Evolutionary conservation across 2,113 vertebrate species (phyloP).

Genomic region (Cnemophilus loriae): DNA sequence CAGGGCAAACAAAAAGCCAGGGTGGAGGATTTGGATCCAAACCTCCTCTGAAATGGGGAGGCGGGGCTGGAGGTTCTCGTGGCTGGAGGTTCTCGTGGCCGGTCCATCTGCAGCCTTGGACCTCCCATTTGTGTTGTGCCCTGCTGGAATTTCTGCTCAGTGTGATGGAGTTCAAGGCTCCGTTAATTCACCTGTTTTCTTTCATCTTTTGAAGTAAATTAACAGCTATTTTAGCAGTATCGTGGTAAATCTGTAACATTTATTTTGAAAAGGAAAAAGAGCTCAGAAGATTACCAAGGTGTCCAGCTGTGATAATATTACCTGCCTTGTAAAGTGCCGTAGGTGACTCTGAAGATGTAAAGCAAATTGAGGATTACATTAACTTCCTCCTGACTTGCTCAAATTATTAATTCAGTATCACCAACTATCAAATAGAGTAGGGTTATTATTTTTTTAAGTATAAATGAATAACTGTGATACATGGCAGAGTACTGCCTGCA

Average conservation of each 20-base stretch:
- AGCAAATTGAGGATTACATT: slow-evolving; percentile 53
- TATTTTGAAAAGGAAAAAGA: slow-evolving; percentile 20
- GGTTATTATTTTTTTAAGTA: background rate
- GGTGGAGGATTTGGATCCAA: background rate
- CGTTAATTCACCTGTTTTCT: background rate
- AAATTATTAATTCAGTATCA: slow-evolving; percentile 30
- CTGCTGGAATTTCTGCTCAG: background rate
- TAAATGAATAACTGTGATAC: background rate
- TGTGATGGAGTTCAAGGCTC: background rate
- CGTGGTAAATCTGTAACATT: background rate
- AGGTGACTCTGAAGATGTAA: slow-evolving; percentile 47
- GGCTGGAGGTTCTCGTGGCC: background rate
- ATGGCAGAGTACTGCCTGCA: background rate
- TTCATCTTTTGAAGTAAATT: background rate
- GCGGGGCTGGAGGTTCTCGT: background rate
- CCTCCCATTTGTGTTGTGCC: background rate
- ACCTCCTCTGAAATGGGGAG: background rate
- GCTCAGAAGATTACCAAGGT: slow-evolving; percentile 23
- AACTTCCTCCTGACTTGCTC: slow-evolving; percentile 40
- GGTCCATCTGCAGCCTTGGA: background rate
- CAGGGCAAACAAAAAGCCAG: background rate
- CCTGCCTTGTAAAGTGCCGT: slow-evolving; percentile 19
- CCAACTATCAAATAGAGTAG: background rate
- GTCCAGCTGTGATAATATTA: slow-evolving; percentile 60
- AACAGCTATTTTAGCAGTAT: slow-evolving; percentile 20